These are phyloP conservation scores for Montipora cactus DNA, from an alignment of 64 coral and sea anemone genomes.

Conservation along the genomic window DNA sequence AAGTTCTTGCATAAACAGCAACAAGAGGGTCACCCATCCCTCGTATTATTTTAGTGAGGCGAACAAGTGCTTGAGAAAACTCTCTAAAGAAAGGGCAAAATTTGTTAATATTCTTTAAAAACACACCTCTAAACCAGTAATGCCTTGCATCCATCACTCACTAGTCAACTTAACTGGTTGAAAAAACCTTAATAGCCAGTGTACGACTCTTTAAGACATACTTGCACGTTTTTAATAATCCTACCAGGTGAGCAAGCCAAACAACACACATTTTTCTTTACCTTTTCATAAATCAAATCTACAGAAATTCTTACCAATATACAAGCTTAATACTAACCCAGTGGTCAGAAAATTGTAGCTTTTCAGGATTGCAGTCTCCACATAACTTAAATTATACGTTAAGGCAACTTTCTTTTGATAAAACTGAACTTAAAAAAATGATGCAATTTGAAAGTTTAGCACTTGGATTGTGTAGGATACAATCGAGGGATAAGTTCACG, in stretches of 20 bases:
- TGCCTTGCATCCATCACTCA: no score
- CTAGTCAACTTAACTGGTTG: background rate
- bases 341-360: constrained; percentile 94
- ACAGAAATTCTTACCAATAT: background rate
- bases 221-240: no score
- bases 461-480: constrained; percentile 77
- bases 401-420: constrained; percentile 26
- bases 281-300: background rate
- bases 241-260: no score
- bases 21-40: constrained; percentile 97
- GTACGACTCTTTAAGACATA: no score
- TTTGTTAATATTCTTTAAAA: no score
- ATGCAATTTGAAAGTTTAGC: background rate
- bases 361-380: constrained; percentile 95
- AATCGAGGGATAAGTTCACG: constrained; percentile 95
- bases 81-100: constrained; percentile 65
- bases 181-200: no score
- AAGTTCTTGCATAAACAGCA: constrained; percentile 90
- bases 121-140: no score
- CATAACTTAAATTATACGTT: constrained; percentile 64
- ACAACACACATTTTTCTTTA: no score
- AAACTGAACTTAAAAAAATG: background rate
- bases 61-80: constrained; percentile 91
- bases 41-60: constrained; percentile 96
- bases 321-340: constrained; percentile 45